phyloP scores from a whole-genome alignment of 1,140 invertebrate genomes.

The Battus philenor region DNA sequence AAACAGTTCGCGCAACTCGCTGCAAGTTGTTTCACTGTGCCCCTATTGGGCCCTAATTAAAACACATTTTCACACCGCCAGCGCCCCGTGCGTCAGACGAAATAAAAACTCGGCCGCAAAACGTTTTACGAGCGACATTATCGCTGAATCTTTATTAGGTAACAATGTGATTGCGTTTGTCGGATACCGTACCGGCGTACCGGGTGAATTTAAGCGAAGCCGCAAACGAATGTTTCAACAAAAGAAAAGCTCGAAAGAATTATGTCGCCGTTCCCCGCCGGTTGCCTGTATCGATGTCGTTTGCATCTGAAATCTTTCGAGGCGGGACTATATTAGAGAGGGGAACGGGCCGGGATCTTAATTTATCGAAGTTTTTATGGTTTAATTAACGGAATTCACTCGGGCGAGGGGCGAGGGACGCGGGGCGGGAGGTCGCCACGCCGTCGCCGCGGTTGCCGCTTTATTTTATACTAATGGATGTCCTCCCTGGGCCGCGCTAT shows the following conservation, averaged over 20 bases:
- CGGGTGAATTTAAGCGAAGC: constrained; percentile 56
- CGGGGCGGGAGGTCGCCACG: constrained; percentile 34
- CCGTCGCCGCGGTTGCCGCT: constrained; percentile 56
- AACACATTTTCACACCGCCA: not conserved
- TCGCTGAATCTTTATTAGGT: constrained; percentile 36
- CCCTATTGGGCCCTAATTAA: not conserved
- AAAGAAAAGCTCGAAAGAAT: constrained; percentile 38
- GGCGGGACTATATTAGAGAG: constrained; percentile 66
- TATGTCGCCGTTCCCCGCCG: constrained; percentile 38
- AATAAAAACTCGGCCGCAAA: constrained; percentile 25
- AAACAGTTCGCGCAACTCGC: constrained; percentile 5
- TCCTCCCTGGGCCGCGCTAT: constrained; percentile 45
- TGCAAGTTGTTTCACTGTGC: not conserved
- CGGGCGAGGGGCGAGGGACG: constrained; percentile 50
- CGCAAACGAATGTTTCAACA: constrained; percentile 52
- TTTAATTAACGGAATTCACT: constrained; percentile 78
- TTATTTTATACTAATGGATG: constrained; percentile 70
- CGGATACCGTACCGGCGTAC: constrained; percentile 28
- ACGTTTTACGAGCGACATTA: constrained; percentile 26
- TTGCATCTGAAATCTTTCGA: constrained; percentile 71
- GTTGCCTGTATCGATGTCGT: constrained; percentile 60
- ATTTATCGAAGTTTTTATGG: constrained; percentile 78
- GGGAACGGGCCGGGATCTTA: constrained; percentile 76
- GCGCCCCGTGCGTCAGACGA: constrained; percentile 1
- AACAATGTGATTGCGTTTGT: constrained; percentile 37